Base-by-base conservation (phyloP, 2,113 vertebrate genomes). In the Kryptolebias marmoratus region DNA sequence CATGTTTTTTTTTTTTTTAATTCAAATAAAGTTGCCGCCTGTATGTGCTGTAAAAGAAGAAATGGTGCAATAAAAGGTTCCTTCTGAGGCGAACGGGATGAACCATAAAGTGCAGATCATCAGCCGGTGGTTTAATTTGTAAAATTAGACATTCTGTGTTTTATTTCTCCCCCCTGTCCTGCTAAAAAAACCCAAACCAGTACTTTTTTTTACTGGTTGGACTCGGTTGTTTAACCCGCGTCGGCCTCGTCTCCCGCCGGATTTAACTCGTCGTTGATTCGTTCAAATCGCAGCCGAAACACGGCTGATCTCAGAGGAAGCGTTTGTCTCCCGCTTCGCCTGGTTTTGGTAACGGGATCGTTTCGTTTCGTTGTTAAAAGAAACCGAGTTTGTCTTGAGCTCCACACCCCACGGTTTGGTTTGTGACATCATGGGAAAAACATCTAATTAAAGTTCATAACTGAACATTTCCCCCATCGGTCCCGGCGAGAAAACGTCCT, bases 281-380 rank as follows among this genome's bases (percentile, higher is more conserved):
- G 39, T 8, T 42, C 5, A 10, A 42, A 42, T 42, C 71, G 64
- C 68, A 78, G 61, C 65, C 68, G 73, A 74, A 79, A 84, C 63
- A 85, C 77, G 48, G 81, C 75, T 59, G 64, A 59, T 79, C 67
- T 84, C 79, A 60, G 50, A 13, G 28, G 11, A 53, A 58, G 31
- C 65, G 80, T 80, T 86, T 86, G 71, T 87, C 59, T 68, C 31
- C 53, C 44, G 54, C 67, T 64, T 22, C 74, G 83, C 64, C 84
- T 87, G 73, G 78, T 85, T 84, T 82, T 54, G n/a, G 81, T 72
- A 88, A 90, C 76, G 57, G 59, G 63, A 87, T 79, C 79, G 60
- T 49, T 5, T 54, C 60, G 13, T 72, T 72, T 72, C 61, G 63
- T 60, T 63, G 53, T 63, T 56, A 56, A 68, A 42, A 10, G 8